Percentiles rank a stretch among this genome's conserved stretches.
Conservation (phyloP, 2,888 invertebrate species). For the Ormyrus nitidulus region DNA sequence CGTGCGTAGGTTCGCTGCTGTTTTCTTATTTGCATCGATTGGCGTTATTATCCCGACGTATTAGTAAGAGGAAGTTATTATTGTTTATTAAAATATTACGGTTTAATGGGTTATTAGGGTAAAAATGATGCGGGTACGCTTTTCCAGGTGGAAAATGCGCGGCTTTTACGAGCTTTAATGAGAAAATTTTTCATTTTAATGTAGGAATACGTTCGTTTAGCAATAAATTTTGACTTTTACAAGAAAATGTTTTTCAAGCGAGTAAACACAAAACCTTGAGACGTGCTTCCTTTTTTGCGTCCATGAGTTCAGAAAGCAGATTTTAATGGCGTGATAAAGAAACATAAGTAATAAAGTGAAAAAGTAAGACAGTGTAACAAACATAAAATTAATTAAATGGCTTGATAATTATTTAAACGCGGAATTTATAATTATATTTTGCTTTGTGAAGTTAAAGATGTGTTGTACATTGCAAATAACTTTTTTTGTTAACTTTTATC, state of each 20-base stretch:
- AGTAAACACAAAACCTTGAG: slow-evolving; percentile 24
- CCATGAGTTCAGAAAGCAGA: slow-evolving; percentile 24
- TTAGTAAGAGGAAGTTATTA: background rate
- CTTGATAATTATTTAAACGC: slow-evolving; percentile 19
- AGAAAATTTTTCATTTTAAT: too few species aligned
- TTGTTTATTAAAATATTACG: too few species aligned
- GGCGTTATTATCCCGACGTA: background rate
- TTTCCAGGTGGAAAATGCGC: too few species aligned
- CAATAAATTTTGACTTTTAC: too few species aligned
- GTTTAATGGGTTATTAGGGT: too few species aligned
- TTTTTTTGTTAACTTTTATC: slow-evolving; percentile 34
- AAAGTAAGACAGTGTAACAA: slow-evolving; percentile 3
- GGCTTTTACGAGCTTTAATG: too few species aligned
- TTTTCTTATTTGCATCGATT: background rate
- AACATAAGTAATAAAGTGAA: slow-evolving; percentile 18
- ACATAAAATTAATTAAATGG: slow-evolving; percentile 32
- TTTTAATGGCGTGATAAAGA: slow-evolving; percentile 21
- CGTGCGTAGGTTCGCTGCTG: background rate
- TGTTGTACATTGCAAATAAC: background rate
- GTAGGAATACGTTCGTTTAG: too few species aligned
- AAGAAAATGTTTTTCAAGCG: background rate
- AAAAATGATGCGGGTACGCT: too few species aligned
- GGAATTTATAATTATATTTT: slow-evolving; percentile 13
- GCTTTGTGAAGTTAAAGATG: background rate
- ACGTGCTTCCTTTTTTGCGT: slow-evolving; percentile 11